Conservation (phyloP, 2,888 invertebrate genomes). For the Glyphotaelius pellucidus region DNA sequence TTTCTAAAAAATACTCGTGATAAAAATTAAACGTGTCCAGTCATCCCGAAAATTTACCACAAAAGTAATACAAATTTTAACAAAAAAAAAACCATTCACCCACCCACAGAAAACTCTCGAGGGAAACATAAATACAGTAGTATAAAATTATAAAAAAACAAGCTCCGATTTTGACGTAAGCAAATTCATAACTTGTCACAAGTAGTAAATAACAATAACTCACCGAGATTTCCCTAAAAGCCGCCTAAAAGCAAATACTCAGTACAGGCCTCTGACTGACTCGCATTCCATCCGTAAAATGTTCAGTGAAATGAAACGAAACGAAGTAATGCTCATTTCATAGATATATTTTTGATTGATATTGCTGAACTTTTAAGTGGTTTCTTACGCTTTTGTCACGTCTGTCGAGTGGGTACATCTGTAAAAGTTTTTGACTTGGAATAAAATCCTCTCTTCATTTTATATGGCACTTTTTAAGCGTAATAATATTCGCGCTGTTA, state of each 20-base stretch:
- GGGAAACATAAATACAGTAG: background rate
- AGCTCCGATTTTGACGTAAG: background rate
- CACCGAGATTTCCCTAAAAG: background rate
- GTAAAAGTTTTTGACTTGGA: constrained; percentile 31
- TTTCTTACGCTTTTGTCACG: constrained; percentile 51
- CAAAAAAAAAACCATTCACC: background rate
- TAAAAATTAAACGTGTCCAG: too few relatives aligned
- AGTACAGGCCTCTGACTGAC: background rate
- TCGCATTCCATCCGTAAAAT: constrained; percentile 24
- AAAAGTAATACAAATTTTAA: too few relatives aligned
- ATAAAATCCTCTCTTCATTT: constrained; percentile 27
- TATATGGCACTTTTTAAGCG: constrained; percentile 25
- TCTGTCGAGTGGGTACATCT: constrained; percentile 39
- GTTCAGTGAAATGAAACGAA: constrained; percentile 44
- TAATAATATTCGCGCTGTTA: background rate
- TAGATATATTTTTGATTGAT: constrained; percentile 56
- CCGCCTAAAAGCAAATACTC: background rate
- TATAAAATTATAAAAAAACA: background rate
- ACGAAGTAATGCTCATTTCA: constrained; percentile 40
- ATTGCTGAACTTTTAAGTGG: constrained; percentile 55
- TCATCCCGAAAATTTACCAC: too few relatives aligned
- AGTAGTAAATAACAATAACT: background rate
- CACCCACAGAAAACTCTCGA: background rate
- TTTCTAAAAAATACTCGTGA: too few relatives aligned
- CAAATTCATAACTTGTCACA: background rate